Evolutionary conservation across 2,888 invertebrate genomes (phyloP).

Genomic region (Sarcophaga caerulescens): DNA sequence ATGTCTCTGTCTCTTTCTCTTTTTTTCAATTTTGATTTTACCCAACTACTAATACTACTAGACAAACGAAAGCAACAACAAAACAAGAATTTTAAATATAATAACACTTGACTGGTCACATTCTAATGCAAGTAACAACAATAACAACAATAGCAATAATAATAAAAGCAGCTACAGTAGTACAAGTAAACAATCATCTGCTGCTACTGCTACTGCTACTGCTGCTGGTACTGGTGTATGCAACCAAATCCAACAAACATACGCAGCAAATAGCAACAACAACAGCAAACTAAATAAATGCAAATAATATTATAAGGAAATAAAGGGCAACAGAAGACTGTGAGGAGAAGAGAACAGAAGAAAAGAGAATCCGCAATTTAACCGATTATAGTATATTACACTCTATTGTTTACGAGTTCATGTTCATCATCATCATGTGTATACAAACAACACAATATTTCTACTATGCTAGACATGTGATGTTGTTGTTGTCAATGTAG

Average conservation of each 20-base stretch:
- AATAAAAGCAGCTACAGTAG: neutral
- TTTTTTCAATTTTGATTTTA: slow-evolving; percentile 2
- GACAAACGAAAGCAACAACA: neutral
- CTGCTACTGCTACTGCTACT: no score
- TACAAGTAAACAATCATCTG: neutral
- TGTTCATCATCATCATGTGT: slow-evolving; percentile 42
- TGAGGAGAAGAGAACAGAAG: no score
- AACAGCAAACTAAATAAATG: slow-evolving; percentile 1
- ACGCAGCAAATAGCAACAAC: neutral
- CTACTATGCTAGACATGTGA: slow-evolving; percentile 25
- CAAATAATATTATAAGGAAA: no score
- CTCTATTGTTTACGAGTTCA: slow-evolving; percentile 58
- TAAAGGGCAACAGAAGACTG: no score
- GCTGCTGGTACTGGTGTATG: neutral
- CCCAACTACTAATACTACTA: neutral
- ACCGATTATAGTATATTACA: slow-evolving; percentile 62
- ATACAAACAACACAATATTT: slow-evolving; percentile 30
- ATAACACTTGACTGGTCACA: slow-evolving; percentile 55
- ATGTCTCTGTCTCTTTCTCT: neutral
- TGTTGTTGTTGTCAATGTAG: neutral
- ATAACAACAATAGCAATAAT: slow-evolving; percentile 21
- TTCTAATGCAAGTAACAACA: slow-evolving; percentile 15
- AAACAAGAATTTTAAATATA: slow-evolving; percentile 17
- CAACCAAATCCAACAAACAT: slow-evolving; percentile 6
- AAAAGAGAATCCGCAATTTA: slow-evolving; percentile 57